Evolutionary conservation across 2,797 vertebrate species (phyloP), one percentile per base, ranked within the genome.

Genomic region (Schizopygopsis pylzovi): DNA sequence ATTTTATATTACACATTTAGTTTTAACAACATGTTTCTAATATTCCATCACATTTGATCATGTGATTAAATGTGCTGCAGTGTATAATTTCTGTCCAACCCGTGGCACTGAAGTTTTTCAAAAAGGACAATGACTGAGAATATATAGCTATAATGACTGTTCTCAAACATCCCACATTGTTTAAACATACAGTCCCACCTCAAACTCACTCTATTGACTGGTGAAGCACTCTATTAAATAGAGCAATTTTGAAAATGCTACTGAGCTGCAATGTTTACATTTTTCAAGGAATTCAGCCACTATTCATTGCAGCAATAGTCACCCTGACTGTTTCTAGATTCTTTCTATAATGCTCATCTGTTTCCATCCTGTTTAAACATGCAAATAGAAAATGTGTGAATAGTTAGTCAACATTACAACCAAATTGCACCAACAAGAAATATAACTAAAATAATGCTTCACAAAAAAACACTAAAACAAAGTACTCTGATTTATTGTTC

Each of bases 401-500:
- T 15, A 13, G 15, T 43, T 4, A 56, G 61, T 61, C 45, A 47
- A 52, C 28, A 43, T 76, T 16, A 47, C 43, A 68, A 20, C 1
- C 22, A 13, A 37, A 37, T 67, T 37, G 25, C 15, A 68, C 65
- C 65, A 67, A 33, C 28, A 37, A 52, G 0, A 7, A 54, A 80
- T 8, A n/a, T 0, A 1, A 16, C n/a, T 47, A 49, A 18, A 25
- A 37, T 41, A 63, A 7, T 73, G 25, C 25, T 4, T 9, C 11
- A 43, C n/a, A 22, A 25, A 71, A 18, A 47, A 49, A 73, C 43
- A 86, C 18, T 18, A 67, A 67, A 39, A 68, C 33, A 68, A 72
- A 59, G 63, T 47, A 12, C 4, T 20, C 11, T 22, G 28, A 47
- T 87, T 85, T 85, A 81, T 71, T 85, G 28, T 18, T 43, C 22